Evolutionary conservation across 2,113 vertebrate species (phyloP).

Genomic region (Lethenteron reissneri): DNA sequence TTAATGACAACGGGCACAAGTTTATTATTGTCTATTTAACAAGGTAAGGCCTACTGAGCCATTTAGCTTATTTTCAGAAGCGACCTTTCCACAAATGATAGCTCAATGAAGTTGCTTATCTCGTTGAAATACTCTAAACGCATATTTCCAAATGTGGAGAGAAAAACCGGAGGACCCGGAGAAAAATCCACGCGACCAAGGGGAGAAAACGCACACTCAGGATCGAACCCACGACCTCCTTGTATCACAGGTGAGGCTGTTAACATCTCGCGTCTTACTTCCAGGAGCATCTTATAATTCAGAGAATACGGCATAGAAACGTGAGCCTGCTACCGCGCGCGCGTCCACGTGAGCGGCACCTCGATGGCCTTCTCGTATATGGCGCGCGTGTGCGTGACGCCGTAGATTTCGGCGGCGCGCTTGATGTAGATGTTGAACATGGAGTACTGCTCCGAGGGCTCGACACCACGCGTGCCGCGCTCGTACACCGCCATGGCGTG

Average conservation of each 20-base stretch:
- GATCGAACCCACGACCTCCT: no score
- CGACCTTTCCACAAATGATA: no score
- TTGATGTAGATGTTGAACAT: conserved; percentile 94
- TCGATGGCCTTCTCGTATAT: conserved; percentile 79
- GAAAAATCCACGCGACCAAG: background rate
- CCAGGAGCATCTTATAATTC: no score
- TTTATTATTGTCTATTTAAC: no score
- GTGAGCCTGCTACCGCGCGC: background rate
- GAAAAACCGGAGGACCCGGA: background rate
- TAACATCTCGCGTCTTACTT: no score
- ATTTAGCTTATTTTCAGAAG: no score
- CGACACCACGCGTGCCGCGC: conserved; percentile 52
- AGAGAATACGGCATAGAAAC: no score
- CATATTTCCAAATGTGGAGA: background rate
- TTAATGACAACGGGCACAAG: no score
- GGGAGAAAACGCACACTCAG: background rate
- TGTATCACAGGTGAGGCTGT: background rate
- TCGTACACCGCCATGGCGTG: conserved; percentile 83
- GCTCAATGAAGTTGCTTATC: no score
- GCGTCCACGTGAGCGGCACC: conserved; percentile 18
- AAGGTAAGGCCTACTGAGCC: no score
- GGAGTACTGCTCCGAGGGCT: conserved; percentile 39
- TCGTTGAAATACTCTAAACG: no score
- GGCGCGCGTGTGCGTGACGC: conserved; percentile 59
- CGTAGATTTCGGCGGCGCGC: conserved; percentile 66